Conservation (phyloP, 2,797 vertebrate genomes). For the Microcaecilia unicolor region DNA sequence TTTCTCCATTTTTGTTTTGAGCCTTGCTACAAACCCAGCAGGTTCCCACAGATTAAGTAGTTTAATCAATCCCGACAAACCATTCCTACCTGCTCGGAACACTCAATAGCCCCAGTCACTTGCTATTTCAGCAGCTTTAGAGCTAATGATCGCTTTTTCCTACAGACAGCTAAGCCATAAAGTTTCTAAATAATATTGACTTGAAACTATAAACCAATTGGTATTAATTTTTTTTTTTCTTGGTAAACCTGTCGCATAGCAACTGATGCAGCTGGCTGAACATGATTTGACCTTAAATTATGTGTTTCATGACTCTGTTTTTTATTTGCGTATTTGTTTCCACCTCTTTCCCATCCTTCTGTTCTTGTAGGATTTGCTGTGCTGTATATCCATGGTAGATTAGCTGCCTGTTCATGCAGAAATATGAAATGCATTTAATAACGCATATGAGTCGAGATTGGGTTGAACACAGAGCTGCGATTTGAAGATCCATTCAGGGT, state of each 20-base stretch:
- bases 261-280: constrained; percentile 39
- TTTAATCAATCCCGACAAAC: constrained; percentile 31
- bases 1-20: too few relatives aligned
- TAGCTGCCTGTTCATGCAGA: constrained; percentile 21
- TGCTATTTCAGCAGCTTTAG: constrained; percentile 37
- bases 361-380: constrained; percentile 23
- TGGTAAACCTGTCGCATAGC: constrained; percentile 31
- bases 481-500: too few relatives aligned
- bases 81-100: constrained; percentile 18
- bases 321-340: neutral
- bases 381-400: constrained; percentile 24
- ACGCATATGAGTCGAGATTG: constrained; percentile 7
- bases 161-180: constrained; percentile 18
- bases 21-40: constrained; percentile 22
- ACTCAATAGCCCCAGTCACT: constrained; percentile 28
- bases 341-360: constrained; percentile 1
- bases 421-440: constrained; percentile 33
- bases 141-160: constrained; percentile 18
- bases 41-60: constrained; percentile 30
- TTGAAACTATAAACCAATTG: constrained; percentile 16
- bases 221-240: constrained; percentile 17
- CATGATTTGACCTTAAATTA: constrained; percentile 29
- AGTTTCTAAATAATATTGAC: constrained; percentile 29
- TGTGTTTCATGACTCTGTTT: constrained; percentile 16
- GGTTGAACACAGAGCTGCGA: too few relatives aligned